These are phyloP conservation scores for Drosophila anomelani DNA, from an alignment of 2,888 invertebrate species.

Conservation along the genomic window DNA sequence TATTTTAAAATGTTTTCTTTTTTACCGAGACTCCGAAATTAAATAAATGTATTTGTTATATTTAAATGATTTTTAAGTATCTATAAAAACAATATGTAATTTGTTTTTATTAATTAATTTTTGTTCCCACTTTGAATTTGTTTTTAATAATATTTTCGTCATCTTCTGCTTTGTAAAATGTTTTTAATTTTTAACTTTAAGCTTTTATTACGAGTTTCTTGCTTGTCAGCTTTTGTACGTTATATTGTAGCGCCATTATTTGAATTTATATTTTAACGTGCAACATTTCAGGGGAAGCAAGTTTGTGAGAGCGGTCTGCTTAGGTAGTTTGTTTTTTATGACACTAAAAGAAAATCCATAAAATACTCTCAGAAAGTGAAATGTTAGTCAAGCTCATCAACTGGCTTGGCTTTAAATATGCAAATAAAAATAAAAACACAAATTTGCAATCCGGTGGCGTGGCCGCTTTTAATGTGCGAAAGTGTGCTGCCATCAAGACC, in stretches of 20 bases:
- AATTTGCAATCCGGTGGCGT: constrained; percentile 24
- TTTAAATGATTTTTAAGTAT: no score
- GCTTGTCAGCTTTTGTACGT: constrained; percentile 15
- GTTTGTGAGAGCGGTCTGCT: constrained; percentile 1
- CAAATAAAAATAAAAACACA: constrained; percentile 61
- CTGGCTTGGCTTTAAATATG: constrained; percentile 43
- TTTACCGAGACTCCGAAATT: no score
- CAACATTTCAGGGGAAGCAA: neutral
- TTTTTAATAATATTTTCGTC: no score
- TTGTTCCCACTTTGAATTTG: no score
- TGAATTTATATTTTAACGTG: constrained; percentile 14
- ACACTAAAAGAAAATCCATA: constrained; percentile 28
- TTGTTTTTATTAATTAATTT: no score
- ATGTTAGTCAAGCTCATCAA: constrained; percentile 38
- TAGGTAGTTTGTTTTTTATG: constrained; percentile 19
- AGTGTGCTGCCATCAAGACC: constrained; percentile 40
- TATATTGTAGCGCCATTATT: constrained; percentile 18
- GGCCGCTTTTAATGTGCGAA: constrained; percentile 60
- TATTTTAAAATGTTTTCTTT: no score
- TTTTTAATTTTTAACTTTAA: neutral
- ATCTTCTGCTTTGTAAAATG: neutral
- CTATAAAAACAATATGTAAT: no score
- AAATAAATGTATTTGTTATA: no score
- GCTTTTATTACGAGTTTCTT: constrained; percentile 22
- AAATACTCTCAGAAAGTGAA: constrained; percentile 58